Base-by-base conservation (phyloP, 1,140 invertebrate genomes). In the Subanguina moxae region DNA sequence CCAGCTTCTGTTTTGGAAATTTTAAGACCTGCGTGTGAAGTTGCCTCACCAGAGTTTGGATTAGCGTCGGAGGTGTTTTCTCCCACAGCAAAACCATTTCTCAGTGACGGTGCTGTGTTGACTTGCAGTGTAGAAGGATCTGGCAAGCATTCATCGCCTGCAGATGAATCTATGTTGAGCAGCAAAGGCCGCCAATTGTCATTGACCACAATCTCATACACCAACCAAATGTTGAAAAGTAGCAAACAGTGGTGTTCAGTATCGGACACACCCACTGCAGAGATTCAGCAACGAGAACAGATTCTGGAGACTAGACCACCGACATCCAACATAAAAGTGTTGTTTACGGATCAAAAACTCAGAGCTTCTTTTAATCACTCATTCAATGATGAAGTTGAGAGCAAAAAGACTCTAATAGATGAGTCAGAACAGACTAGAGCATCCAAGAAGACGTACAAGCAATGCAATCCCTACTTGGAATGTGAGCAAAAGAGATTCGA, bases 311-410 rank as follows among this genome's bases (percentile, higher is more conserved):
- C 27, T 27, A 25, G 27, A 65, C n/a, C 9, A 68, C 28, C 15
- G 46, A 61, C 19, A 21, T 68, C 66, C 43, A 65, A 63, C 19
- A 27, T 68, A 7, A 63, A 63, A 45, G 59, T 68, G 7, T 13
- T 68, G 32, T 68, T 65, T 63, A 68, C 66, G 17, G 66, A 68
- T 65, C 13, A 64, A 9, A 38, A 56, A 38, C 52, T 68, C 21
- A 32, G 66, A 11, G 19, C 27, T n/a, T 70, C 62, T 0, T 38
- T 70, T n/a, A 32, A 27, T 70, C 27, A 38, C 15, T 5, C 30
- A 21, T 61, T 23, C 43, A 61, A 46, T 1, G 62, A 64, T 38
- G 64, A 68, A 27, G 8, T 64, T 30, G 28, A 67, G 13, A 23
- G 43, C 9, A 17, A 67, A 28, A 3, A 19, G 17, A 11, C 23